A percentile compares a stretch with the other conserved stretches of the same genome.
Evolutionary conservation across 1,140 invertebrate genomes (phyloP).

Genomic region (Magallana angulata): DNA sequence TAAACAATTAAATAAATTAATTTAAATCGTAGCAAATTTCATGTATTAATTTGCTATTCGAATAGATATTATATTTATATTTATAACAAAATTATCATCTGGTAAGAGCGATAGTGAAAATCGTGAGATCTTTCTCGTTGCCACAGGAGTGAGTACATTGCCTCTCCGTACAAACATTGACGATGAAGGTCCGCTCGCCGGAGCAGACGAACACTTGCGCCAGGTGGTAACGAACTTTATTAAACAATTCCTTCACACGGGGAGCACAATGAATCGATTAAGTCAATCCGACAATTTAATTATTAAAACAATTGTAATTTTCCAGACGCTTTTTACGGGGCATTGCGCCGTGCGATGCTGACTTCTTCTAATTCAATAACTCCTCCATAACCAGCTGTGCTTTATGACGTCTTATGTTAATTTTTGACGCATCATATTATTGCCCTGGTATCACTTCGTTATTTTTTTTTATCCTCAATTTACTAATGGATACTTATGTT

Average conservation of each 20-base stretch:
- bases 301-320: conserved; percentile 1
- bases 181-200: no score
- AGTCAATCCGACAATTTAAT: conserved; percentile 21
- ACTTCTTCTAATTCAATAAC: neutral
- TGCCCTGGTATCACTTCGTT: neutral
- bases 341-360: neutral
- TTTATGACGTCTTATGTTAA: neutral
- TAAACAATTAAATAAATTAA: no score
- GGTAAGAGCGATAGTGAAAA: no score
- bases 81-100: no score
- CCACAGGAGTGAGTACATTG: no score
- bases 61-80: no score
- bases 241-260: conserved; percentile 9
- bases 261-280: conserved; percentile 19
- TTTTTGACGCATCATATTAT: conserved; percentile 9
- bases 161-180: no score
- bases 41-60: no score
- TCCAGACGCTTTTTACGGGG: neutral
- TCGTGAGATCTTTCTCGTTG: no score
- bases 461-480: neutral
- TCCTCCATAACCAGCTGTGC: neutral
- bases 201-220: conserved; percentile 3
- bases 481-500: neutral
- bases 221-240: conserved; percentile 24
- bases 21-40: no score